These are phyloP conservation scores for Glyptemys insculpta DNA, from an alignment of 2,797 vertebrate genomes.

Conservation along the genomic window DNA sequence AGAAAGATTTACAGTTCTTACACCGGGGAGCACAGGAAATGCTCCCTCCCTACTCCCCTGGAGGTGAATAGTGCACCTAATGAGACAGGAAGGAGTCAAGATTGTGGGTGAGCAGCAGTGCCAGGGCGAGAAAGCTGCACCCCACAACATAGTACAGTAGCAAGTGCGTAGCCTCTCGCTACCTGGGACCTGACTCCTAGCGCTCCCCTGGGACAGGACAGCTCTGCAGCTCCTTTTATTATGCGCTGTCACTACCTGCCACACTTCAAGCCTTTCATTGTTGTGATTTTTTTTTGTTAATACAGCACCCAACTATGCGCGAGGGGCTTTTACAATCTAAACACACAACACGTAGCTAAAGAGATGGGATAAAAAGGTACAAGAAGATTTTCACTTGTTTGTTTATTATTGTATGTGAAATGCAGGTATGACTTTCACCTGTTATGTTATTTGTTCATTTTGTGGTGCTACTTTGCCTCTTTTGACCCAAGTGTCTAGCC, in stretches of 20 bases:
- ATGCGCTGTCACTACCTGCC: rapidly evolving
- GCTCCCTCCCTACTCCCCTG: background rate
- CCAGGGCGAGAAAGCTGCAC: background rate
- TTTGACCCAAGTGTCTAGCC: background rate
- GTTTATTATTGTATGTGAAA: conserved; percentile 73
- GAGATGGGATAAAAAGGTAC: background rate
- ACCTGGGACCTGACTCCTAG: background rate
- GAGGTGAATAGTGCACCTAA: too few species aligned
- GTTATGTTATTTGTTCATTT: conserved; percentile 51
- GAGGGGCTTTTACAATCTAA: background rate
- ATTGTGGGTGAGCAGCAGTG: background rate
- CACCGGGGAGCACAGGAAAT: background rate
- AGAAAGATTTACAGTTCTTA: background rate
- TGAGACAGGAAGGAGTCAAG: background rate
- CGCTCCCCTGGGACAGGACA: rapidly evolving
- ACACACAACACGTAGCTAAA: background rate
- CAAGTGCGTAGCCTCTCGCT: background rate
- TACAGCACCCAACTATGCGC: background rate
- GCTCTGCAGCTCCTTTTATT: conserved; percentile 3
- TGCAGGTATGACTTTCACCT: conserved; percentile 73
- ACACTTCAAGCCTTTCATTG: background rate
- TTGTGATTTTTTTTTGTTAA: background rate
- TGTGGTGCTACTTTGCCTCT: background rate
- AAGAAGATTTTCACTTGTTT: conserved; percentile 61
- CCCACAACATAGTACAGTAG: rapidly evolving